Percentiles rank a stretch among this genome's conserved stretches.
phyloP scores from a whole-genome alignment of 2,113 vertebrate species.

The Felis chaus region DNA sequence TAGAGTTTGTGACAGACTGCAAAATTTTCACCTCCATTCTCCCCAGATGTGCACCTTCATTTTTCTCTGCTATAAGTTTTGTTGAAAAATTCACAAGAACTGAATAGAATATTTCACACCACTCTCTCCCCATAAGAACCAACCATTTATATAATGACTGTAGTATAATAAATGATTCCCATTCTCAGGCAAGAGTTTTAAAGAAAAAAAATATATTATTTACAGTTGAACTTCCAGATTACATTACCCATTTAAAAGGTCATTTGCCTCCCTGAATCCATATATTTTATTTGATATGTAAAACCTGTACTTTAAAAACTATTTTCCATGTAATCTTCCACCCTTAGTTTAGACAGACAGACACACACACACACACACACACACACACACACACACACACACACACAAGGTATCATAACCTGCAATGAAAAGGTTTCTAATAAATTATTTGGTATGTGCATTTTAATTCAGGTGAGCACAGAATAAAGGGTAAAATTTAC shows the following conservation, averaged over 20 bases:
- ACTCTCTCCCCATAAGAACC: background rate
- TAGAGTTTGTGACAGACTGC: background rate
- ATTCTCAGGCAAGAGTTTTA: background rate
- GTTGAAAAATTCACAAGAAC: background rate
- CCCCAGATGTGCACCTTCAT: background rate
- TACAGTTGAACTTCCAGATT: background rate
- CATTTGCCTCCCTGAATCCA: background rate
- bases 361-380: too few species aligned
- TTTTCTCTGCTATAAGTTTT: background rate
- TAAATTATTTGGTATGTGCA: background rate
- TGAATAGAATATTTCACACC: background rate
- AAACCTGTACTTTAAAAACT: background rate
- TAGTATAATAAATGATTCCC: background rate
- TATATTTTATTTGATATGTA: background rate
- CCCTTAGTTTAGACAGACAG: background rate
- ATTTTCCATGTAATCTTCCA: background rate
- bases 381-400: background rate
- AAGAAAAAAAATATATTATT: background rate
- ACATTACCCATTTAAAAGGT: background rate
- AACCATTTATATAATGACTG: background rate
- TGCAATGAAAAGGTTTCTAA: slow-evolving; percentile 10
- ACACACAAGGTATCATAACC: background rate
- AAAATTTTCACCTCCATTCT: background rate
- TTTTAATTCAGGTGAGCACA: slow-evolving; percentile 25
- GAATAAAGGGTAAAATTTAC: background rate